These are phyloP conservation scores for Globodera ellingtonae DNA, from an alignment of 1,140 invertebrate genomes.

Conservation along the genomic window DNA sequence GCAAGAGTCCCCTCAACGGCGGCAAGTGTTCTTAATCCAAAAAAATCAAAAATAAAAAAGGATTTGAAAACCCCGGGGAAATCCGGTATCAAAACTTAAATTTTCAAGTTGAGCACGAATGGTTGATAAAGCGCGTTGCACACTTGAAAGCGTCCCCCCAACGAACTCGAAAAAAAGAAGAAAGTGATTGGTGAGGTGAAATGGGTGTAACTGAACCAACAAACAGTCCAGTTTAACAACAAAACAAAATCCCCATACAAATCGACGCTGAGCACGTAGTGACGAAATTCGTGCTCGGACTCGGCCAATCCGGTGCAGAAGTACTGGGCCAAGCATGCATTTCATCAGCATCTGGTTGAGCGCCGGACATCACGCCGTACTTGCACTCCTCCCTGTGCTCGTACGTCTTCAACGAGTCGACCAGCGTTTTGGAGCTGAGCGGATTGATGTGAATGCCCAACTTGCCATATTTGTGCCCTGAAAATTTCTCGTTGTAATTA, in stretches of 20 bases:
- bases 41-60: too few relatives aligned
- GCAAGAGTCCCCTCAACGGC: too few relatives aligned
- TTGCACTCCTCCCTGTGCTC: slow-evolving; percentile 76
- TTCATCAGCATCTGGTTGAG: slow-evolving; percentile 46
- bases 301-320: slow-evolving; percentile 85
- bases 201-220: slow-evolving; percentile 79
- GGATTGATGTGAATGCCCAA: slow-evolving; percentile 64
- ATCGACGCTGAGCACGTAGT: slow-evolving; percentile 81
- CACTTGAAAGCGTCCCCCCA: too few relatives aligned
- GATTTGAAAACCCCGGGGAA: too few relatives aligned
- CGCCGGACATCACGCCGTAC: slow-evolving; percentile 79
- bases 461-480: slow-evolving; percentile 47
- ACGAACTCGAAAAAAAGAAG: too few relatives aligned
- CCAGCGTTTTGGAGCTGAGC: slow-evolving; percentile 72
- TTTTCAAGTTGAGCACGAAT: too few relatives aligned
- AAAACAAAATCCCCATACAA: slow-evolving; percentile 58
- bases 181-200: slow-evolving; percentile 97
- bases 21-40: too few relatives aligned
- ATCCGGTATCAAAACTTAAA: too few relatives aligned
- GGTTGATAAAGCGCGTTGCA: too few relatives aligned
- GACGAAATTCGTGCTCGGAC: slow-evolving; percentile 74
- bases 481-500: slow-evolving; percentile 17
- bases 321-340: slow-evolving; percentile 97
- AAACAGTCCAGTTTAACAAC: neutral
- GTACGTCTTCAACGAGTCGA: slow-evolving; percentile 73